Percentiles rank a stretch among this genome's conserved stretches.
Conservation (phyloP, 64 coral and sea anemone species). For the Exaiptasia diaphana region DNA sequence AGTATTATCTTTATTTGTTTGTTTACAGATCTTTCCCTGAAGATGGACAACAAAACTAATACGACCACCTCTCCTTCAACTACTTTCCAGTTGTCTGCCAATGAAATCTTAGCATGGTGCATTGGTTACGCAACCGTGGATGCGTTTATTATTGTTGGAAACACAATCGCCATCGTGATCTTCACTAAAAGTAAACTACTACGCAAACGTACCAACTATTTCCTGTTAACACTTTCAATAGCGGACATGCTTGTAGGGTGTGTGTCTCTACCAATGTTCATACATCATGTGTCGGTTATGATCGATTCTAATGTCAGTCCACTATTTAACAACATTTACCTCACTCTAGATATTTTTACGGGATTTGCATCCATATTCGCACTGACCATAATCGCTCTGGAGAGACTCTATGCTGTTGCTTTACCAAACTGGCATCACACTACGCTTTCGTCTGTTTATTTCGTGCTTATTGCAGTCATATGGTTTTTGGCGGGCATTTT, state of each 20-base stretch:
- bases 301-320: not conserved
- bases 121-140: conserved; percentile 63
- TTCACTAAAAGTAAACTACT: conserved; percentile 67
- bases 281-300: conserved; percentile 11
- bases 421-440: conserved; percentile 79
- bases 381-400: conserved; percentile 65
- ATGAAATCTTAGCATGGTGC: conserved; percentile 51
- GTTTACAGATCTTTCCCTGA: not conserved
- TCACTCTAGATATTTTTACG: conserved; percentile 63
- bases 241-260: conserved; percentile 78
- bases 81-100: not conserved
- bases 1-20: not conserved
- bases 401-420: conserved; percentile 74
- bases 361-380: conserved; percentile 83
- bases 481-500: conserved; percentile 59
- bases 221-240: conserved; percentile 68
- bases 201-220: conserved; percentile 82
- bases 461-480: conserved; percentile 25
- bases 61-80: not conserved
- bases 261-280: conserved; percentile 71
- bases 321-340: not conserved
- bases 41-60: not conserved
- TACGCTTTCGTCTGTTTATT: conserved; percentile 52
- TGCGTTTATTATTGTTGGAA: conserved; percentile 43
- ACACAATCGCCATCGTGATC: conserved; percentile 58